These are phyloP conservation scores for Enteromius afrohamiltoni DNA, from an alignment of 2,797 vertebrate genomes.

Conservation along the genomic window DNA sequence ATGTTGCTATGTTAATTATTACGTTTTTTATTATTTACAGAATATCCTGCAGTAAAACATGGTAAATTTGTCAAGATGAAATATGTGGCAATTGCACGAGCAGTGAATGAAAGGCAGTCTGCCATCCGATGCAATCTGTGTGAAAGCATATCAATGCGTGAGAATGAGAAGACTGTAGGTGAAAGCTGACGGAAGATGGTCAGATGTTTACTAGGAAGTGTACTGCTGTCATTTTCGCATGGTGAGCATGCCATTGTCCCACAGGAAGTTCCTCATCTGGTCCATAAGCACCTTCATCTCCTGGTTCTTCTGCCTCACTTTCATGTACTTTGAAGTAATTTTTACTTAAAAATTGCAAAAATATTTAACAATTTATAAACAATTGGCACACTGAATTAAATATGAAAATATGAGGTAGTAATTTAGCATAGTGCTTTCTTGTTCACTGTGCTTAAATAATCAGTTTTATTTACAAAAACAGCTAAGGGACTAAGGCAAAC, in stretches of 20 bases:
- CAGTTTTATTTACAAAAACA: too few species aligned
- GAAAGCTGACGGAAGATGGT: background rate
- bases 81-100: background rate
- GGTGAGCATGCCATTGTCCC: slow-evolving; percentile 80
- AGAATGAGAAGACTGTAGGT: background rate
- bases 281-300: slow-evolving; percentile 85
- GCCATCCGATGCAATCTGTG: background rate
- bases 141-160: background rate
- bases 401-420: background rate
- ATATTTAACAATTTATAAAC: background rate
- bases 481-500: too few species aligned
- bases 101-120: slow-evolving; percentile 10
- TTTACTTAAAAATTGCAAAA: background rate
- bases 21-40: too few species aligned
- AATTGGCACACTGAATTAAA: background rate
- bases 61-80: slow-evolving; percentile 36
- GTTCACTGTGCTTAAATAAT: too few species aligned
- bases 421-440: background rate
- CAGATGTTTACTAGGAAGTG: background rate
- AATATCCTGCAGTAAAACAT: background rate
- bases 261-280: slow-evolving; percentile 84
- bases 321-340: slow-evolving; percentile 54
- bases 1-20: too few species aligned
- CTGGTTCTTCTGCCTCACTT: slow-evolving; percentile 82
- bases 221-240: background rate